Base-by-base conservation (phyloP, 2,888 invertebrate genomes). In the Eupithecia centaureata region DNA sequence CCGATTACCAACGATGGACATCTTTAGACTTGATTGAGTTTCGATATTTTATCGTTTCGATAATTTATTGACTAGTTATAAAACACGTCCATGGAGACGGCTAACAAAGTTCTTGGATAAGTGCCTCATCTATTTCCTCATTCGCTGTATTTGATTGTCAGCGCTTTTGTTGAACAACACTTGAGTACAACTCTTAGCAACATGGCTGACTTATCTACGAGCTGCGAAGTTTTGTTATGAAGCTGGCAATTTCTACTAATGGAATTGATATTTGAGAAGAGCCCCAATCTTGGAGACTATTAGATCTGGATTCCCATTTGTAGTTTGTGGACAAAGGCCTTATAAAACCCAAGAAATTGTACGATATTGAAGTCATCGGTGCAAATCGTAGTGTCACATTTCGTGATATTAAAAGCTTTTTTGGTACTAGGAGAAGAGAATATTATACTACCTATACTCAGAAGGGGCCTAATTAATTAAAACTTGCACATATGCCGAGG, bases 181-280 rank as follows among this genome's bases (percentile, higher is more conserved):
- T 47, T 18, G 12, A 47, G 22, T 47, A 18, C 3, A 47, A 47
- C 22, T 47, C 47, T 47, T 22, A 47, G 47, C 3, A 22, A 47
- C 10, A 47, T 47, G 10, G 47, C 47, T 47, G 22, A 47, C 22
- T 47, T 47, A 47, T 47, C 22, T 47, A 22, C 38, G n/a, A 38
- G 38, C 47, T 22, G 47, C n/a, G 47, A 47, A 47, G 47, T 47
- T 47, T 47, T 22, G 47, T 47, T 47, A 22, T 47, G 47, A 47
- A 10, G 12, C 22, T 18, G 10, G 42, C 18, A 42, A 42, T 18
- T 47, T 47, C 47, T 38, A n/a, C 35, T 42, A 42, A 47, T 47
- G 47, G 47, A 47, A 47, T 47, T 22, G 47, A 47, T 47, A 42
- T 47, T 10, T 22, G 22, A 12, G 47, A 18, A 22, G 47, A 42